Evolutionary conservation across 2,113 vertebrate genomes (phyloP).

Genomic region (Dromiciops gliroides): DNA sequence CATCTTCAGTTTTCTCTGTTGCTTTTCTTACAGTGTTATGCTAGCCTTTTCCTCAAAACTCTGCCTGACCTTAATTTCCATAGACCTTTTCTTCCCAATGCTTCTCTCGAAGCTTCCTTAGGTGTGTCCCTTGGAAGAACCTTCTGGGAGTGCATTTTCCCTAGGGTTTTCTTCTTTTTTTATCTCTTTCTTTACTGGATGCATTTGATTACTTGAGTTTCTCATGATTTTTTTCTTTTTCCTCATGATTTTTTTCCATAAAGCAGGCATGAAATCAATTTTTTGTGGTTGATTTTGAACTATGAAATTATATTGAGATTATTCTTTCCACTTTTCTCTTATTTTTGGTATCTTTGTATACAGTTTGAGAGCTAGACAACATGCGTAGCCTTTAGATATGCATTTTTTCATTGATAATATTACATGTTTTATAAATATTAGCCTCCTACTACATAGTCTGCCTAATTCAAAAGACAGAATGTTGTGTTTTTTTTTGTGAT

Average conservation of each 20-base stretch:
- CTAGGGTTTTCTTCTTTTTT: slow-evolving; percentile 37
- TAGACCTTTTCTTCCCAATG: not conserved
- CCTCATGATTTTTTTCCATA: no score
- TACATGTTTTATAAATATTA: slow-evolving; percentile 25
- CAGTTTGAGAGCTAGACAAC: not conserved
- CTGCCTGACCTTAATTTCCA: slow-evolving; percentile 1
- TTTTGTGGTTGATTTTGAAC: not conserved
- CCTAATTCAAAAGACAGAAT: not conserved
- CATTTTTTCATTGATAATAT: slow-evolving; percentile 8
- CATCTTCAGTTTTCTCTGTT: slow-evolving; percentile 6
- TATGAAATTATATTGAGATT: not conserved
- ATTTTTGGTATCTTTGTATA: not conserved
- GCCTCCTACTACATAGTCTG: not conserved
- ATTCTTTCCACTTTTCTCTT: not conserved
- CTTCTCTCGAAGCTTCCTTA: not conserved
- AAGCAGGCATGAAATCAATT: slow-evolving; percentile 2
- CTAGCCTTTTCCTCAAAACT: not conserved
- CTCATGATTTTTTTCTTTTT: no score
- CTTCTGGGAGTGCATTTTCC: not conserved
- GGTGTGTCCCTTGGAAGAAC: not conserved
- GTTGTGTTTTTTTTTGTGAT: not conserved
- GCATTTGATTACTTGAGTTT: not conserved
- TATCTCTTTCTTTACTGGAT: slow-evolving; percentile 15
- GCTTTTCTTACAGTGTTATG: not conserved
- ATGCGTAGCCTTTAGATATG: not conserved